Percentiles rank a stretch among this genome's conserved stretches.
Conservation (phyloP, 2,113 vertebrate species). For the Dipodomys merriami region DNA sequence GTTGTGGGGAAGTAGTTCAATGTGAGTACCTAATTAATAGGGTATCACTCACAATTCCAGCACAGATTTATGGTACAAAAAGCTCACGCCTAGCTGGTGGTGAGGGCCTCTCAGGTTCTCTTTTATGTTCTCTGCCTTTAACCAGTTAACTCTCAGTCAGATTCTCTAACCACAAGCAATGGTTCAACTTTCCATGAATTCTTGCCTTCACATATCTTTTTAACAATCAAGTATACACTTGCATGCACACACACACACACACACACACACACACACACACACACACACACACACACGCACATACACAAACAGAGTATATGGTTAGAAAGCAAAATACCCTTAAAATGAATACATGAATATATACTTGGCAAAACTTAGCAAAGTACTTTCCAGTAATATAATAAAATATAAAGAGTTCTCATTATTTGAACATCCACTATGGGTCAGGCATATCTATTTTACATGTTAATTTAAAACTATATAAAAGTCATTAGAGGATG, state of each 20-base stretch:
- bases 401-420: neutral
- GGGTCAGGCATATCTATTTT: neutral
- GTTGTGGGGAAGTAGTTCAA: neutral
- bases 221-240: neutral
- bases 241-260: neutral
- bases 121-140: neutral
- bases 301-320: neutral
- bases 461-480: neutral
- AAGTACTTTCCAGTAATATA: constrained; percentile 8
- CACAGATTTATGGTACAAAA: no score
- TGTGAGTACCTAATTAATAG: neutral
- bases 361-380: neutral
- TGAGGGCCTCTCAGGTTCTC: neutral
- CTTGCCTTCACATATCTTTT: no score
- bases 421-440: neutral
- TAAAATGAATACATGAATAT: neutral
- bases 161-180: neutral
- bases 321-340: neutral
- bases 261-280: neutral
- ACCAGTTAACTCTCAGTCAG: neutral
- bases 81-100: neutral
- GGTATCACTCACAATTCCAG: neutral
- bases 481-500: constrained; percentile 2
- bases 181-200: neutral
- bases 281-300: neutral